Conservation (phyloP, 2,797 vertebrate species). For the Sciurus carolinensis region DNA sequence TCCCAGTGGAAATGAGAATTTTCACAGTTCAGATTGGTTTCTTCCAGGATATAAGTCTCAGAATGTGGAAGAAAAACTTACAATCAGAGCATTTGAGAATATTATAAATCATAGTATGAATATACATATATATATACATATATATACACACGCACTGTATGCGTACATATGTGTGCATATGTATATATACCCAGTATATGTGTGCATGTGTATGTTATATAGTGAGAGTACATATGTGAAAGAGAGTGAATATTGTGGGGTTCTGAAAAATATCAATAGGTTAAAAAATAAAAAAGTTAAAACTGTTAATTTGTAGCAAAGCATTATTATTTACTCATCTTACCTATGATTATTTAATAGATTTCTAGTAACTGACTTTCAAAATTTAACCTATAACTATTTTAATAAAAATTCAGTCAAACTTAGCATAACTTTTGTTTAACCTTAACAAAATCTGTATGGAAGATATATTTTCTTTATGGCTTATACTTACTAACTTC, state of each 20-base stretch:
- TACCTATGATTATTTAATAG: not conserved
- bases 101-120: constrained; percentile 22
- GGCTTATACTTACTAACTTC: not conserved
- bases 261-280: not conserved
- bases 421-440: constrained; percentile 23
- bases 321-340: not conserved
- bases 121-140: not conserved
- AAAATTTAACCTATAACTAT: not conserved
- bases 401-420: not conserved
- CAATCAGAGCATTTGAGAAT: constrained; percentile 67
- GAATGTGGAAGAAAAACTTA: constrained; percentile 76
- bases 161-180: not conserved
- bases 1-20: constrained; percentile 88
- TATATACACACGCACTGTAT: not conserved
- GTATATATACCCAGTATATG: not conserved
- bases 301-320: not conserved
- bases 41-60: constrained; percentile 82
- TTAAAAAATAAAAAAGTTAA: not conserved
- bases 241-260: not conserved
- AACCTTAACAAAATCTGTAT: constrained; percentile 15
- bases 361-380: not conserved
- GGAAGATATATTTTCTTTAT: not conserved
- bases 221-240: not conserved
- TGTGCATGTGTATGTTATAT: not conserved
- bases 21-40: constrained; percentile 88